A percentile compares a stretch with the other conserved stretches of the same genome.
phyloP scores from a whole-genome alignment of 2,888 invertebrate species.

The Nymphalis c-album region DNA sequence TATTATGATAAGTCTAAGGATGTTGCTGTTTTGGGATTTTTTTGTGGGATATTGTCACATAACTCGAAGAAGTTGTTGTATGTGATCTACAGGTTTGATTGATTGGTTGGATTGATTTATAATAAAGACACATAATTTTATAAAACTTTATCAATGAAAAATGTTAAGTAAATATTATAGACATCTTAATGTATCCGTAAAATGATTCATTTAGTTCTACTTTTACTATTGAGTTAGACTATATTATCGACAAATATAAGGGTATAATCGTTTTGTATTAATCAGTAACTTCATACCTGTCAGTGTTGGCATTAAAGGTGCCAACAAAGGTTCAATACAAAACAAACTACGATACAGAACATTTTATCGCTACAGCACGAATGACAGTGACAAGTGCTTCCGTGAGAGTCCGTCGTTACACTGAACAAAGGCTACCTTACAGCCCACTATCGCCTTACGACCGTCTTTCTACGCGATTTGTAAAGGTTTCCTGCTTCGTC shows the following conservation, averaged over 20 bases:
- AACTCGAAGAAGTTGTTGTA: no score
- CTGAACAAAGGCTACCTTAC: slow-evolving; percentile 68
- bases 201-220: neutral
- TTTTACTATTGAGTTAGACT: neutral
- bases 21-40: no score
- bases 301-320: slow-evolving; percentile 11
- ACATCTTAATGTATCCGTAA: neutral
- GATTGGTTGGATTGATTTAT: no score
- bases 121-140: no score
- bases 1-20: no score
- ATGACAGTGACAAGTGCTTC: slow-evolving; percentile 75
- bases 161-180: slow-evolving; percentile 6
- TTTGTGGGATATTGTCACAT: no score
- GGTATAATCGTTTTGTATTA: neutral
- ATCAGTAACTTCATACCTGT: neutral
- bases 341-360: slow-evolving; percentile 12
- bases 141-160: neutral
- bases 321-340: slow-evolving; percentile 19
- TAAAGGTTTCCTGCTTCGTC: slow-evolving; percentile 67
- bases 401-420: slow-evolving; percentile 71
- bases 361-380: slow-evolving; percentile 22
- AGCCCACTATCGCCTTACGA: slow-evolving; percentile 63
- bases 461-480: slow-evolving; percentile 67
- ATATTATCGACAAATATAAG: neutral
- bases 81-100: no score